Percentiles rank a stretch among this genome's conserved stretches.
Evolutionary conservation across 2,113 vertebrate species (phyloP).

Genomic region (Probosciger aterrimus): DNA sequence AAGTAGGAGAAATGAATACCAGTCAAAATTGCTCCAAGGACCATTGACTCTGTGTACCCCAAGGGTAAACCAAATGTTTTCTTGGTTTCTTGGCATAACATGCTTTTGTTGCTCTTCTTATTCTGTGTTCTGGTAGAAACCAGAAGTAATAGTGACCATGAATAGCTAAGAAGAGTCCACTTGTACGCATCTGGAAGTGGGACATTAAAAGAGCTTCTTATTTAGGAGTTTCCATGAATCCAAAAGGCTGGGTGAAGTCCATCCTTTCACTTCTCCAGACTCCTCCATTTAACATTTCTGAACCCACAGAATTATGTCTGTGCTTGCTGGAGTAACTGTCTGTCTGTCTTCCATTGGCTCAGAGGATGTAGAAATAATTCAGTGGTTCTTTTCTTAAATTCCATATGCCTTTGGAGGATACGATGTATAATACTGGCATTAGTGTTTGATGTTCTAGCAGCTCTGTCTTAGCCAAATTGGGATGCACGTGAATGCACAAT

Average conservation of each 20-base stretch:
- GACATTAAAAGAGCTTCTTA: neutral
- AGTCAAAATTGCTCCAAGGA: neutral
- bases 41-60: neutral
- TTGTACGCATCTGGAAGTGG: neutral
- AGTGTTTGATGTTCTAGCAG: neutral
- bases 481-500: neutral
- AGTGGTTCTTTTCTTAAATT: neutral
- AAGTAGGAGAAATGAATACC: conserved; percentile 16
- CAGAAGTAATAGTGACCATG: neutral
- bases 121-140: neutral
- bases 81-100: neutral
- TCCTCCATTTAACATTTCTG: neutral
- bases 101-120: neutral
- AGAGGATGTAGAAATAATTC: neutral
- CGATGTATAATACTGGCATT: neutral
- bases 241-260: neutral
- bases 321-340: neutral
- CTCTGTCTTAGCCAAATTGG: neutral
- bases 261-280: neutral
- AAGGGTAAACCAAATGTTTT: neutral
- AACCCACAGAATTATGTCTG: neutral
- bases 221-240: neutral
- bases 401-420: neutral
- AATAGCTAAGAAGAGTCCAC: neutral
- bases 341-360: neutral